These are phyloP conservation scores for Nephrotoma guestfalica DNA, from an alignment of 2,888 invertebrate species.

Conservation along the genomic window DNA sequence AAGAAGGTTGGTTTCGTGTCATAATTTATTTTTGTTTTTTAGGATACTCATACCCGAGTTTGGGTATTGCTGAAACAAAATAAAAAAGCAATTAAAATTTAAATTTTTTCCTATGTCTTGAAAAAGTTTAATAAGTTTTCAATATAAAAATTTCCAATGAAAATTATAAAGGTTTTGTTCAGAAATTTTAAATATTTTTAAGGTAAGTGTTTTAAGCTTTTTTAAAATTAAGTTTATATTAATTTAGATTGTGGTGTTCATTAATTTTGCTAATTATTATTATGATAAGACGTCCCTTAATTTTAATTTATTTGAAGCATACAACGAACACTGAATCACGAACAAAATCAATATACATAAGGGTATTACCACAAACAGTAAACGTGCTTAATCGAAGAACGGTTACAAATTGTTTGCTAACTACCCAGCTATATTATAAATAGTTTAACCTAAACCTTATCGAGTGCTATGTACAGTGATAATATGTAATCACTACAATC, in stretches of 20 bases:
- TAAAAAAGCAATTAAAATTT: no score
- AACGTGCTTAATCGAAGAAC: background rate
- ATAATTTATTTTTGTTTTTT: background rate
- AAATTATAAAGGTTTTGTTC: background rate
- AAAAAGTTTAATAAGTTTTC: background rate
- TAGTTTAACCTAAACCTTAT: background rate
- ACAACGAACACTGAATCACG: background rate
- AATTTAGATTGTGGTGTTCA: background rate
- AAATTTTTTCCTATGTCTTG: background rate
- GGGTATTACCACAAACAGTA: background rate
- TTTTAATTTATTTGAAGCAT: no score
- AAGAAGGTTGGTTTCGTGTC: no score
- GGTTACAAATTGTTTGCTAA: background rate
- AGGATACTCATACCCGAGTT: no score
- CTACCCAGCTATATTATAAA: background rate
- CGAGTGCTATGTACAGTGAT: background rate
- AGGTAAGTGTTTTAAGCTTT: background rate
- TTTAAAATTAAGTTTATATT: background rate
- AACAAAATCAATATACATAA: background rate
- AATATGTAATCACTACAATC: background rate
- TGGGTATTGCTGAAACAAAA: no score
- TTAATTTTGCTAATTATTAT: background rate
- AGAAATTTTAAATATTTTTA: background rate
- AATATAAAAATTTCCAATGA: background rate
- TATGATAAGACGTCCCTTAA: no score